Evolutionary conservation across 2,888 invertebrate genomes (phyloP), one percentile per base, ranked within the genome.

Genomic region (Lasioglossum marginatum): DNA sequence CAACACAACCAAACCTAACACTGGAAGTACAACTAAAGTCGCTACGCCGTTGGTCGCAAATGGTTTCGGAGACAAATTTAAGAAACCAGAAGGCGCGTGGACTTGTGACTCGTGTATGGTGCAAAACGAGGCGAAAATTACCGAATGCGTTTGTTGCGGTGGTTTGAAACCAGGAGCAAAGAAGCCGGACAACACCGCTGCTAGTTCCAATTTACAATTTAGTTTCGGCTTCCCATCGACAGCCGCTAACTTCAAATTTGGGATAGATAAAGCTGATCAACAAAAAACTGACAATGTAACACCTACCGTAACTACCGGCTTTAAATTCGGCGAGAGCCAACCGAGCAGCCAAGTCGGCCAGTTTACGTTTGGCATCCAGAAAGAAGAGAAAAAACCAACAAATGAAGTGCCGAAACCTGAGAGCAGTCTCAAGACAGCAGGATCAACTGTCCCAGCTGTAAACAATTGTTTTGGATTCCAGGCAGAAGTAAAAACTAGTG

Each of bases 81-180:
- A 91, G 68, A 92, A 91, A 75, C 88, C 89, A 23, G 86, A 88
- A 75, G 90, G 91, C 76, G 93, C 95, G 19, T 97, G 97, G 97
- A 96, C 95, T 89, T 97, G 97, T 90, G 91, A 94, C 23, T 95
- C 95, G n/a, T 97, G 97, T 92, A 94, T 96, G 94, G 93, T 96
- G 5, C 95, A 95, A 79, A 97, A 97, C 91, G 94, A 96, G 78
- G 93, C 92, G 14, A 95, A 94, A 0, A 92, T 92, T 8, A 91
- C 77, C 0, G 95, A 95, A 81, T 97, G 97, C 92, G 94, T 95
- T 12, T 96, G 96, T 23, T 97, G 97, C 91, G 94, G 95, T 87
- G 95, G 96, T 19, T 93, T 94, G 19, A 96, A 96, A 89, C 95
- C 96, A n/a, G 90, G 89, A 1, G 93, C 94, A 34, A 87, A 85